Conservation (phyloP, 1,140 invertebrate species). For the Diabrotica undecimpunctata region DNA sequence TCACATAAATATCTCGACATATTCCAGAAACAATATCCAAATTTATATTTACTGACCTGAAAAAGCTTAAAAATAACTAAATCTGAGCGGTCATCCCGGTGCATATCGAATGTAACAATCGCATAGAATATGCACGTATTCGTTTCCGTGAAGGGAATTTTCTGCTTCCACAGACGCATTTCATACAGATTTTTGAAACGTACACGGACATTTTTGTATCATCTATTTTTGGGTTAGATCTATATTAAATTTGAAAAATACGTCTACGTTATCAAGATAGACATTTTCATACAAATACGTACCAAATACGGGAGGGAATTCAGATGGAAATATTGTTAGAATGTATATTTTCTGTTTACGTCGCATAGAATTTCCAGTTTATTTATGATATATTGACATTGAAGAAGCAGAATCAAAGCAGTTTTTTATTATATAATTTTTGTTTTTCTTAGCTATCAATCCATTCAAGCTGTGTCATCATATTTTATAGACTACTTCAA, state of each 20-base stretch:
- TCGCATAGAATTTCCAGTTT: not conserved
- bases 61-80: not conserved
- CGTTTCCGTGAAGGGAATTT: not conserved
- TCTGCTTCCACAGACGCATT: not conserved
- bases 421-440: too few relatives aligned
- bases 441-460: too few relatives aligned
- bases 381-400: too few relatives aligned
- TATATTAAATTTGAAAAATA: conserved; percentile 3
- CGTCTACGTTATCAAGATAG: not conserved
- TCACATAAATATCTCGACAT: too few relatives aligned
- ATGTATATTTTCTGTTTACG: not conserved
- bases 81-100: not conserved
- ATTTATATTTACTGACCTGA: too few relatives aligned
- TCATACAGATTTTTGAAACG: not conserved
- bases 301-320: not conserved
- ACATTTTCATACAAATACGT: not conserved
- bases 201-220: not conserved
- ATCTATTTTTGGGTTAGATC: conserved; percentile 1
- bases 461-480: too few relatives aligned
- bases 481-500: too few relatives aligned
- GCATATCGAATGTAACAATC: not conserved
- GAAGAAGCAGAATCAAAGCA: too few relatives aligned
- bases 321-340: conserved; percentile 2
- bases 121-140: not conserved
- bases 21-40: too few relatives aligned